A percentile compares a stretch with the other conserved stretches of the same genome.
Conservation (phyloP, 2,797 vertebrate genomes). For the Lutjanus argentimaculatus region DNA sequence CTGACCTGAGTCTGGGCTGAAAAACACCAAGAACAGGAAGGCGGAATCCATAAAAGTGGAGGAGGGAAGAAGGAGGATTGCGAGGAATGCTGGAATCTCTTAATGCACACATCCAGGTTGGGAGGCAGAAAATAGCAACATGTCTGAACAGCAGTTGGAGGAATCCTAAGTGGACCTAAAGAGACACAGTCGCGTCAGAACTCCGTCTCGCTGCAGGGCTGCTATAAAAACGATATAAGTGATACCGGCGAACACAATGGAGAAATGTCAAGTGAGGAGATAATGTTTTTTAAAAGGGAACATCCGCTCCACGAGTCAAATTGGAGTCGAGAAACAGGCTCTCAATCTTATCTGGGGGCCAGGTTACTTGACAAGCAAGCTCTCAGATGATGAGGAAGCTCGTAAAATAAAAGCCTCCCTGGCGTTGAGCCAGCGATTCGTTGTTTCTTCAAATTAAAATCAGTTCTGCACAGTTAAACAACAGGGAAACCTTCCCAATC, state of each 20-base stretch:
- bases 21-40: slow-evolving; percentile 72
- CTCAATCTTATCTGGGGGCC: slow-evolving; percentile 56
- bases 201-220: slow-evolving; percentile 69
- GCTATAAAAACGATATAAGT: slow-evolving; percentile 69
- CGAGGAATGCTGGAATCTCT: slow-evolving; percentile 83
- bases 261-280: slow-evolving; percentile 70
- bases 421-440: slow-evolving; percentile 45
- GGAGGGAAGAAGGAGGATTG: slow-evolving; percentile 62
- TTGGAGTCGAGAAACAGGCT: slow-evolving; percentile 45
- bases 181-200: slow-evolving; percentile 61
- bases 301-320: slow-evolving; percentile 59
- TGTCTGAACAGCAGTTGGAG: slow-evolving; percentile 84
- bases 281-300: slow-evolving; percentile 73
- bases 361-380: slow-evolving; percentile 34
- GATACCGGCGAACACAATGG: slow-evolving; percentile 66
- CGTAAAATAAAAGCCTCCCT: slow-evolving; percentile 38
- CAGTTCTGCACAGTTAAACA: slow-evolving; percentile 61
- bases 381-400: slow-evolving; percentile 24
- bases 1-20: slow-evolving; percentile 67
- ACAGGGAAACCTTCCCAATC: slow-evolving; percentile 57
- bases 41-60: slow-evolving; percentile 71
- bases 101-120: slow-evolving; percentile 79
- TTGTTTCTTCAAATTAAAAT: slow-evolving; percentile 70
- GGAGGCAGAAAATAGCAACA: slow-evolving; percentile 75
- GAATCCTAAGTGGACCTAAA: slow-evolving; percentile 68